Evolutionary conservation across 2,888 invertebrate species (phyloP), one percentile per base, ranked within the genome.

Genomic region (Protonemura montana): DNA sequence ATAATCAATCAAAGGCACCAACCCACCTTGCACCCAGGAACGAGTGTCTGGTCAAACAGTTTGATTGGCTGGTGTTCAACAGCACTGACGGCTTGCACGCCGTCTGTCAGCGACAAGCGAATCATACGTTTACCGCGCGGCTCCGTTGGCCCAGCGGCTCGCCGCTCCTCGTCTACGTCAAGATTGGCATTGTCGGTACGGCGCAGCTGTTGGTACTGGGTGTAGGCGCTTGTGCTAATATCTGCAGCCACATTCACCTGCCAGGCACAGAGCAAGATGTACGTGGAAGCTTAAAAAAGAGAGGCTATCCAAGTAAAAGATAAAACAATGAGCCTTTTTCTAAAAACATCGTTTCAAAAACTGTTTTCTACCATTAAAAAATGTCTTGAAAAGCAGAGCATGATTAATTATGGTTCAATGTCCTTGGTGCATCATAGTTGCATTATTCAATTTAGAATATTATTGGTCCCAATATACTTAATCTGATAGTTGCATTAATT

Each of bases 51-150:
- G 82, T 87, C 86, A 7, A 90, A 86, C 30, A 85, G 86, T 21
- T 86, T 85, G 77, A 90, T 89, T 1, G 88, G 88, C 81, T 88
- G 85, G 83, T 89, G 89, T 90, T 97, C 97, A 89, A 96, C 94
- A 0, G 93, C 97, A 86, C 93, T 92, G 76, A 97, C 90, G 88
- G 94, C 93, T 90, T 95, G 95, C 0, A 93, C 92, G 21, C 97
- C 97, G 92, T 97, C 97, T 3, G 96, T 96, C 88, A 97, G 90
- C 87, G 92, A 93, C 86, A 97, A 89, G 89, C 95, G 93, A 87
- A 96, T 91, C 93, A 96, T 95, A 89, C 97, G 93, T 90, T 91
- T 93, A 90, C 92, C 91, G 90, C 90, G 93, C 89, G 90, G 93
- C 90, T 91, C 94, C 94, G n/a, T 10, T 6, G 28, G 28, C 6